Percentiles rank a stretch among this genome's conserved stretches.
Conservation (phyloP, 1,140 invertebrate species). For the Leguminivora glycinivorella region DNA sequence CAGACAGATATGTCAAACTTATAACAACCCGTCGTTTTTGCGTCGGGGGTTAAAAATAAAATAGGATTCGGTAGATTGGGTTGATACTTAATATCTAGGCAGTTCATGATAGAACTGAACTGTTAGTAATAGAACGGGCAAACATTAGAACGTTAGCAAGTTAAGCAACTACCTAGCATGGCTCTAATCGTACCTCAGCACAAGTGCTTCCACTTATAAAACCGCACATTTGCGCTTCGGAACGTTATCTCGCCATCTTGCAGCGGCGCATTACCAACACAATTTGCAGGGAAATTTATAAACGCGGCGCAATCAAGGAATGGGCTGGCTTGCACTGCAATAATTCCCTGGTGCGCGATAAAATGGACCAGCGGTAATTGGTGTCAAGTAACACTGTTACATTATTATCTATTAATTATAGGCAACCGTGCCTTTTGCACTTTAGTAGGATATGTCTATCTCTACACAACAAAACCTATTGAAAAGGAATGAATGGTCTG, state of each 20-base stretch:
- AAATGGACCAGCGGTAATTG: not conserved
- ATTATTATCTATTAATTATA: not conserved
- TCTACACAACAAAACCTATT: too few relatives aligned
- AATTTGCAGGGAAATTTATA: slow-evolving; percentile 26
- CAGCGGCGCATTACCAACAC: slow-evolving; percentile 23
- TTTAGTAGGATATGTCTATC: too few relatives aligned
- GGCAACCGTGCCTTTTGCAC: too few relatives aligned
- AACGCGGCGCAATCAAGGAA: slow-evolving; percentile 18
- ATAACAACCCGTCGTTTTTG: too few relatives aligned
- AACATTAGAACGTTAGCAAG: slow-evolving; percentile 3
- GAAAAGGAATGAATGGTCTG: too few relatives aligned
- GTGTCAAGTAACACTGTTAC: not conserved
- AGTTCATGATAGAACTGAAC: not conserved
- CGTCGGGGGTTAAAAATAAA: too few relatives aligned
- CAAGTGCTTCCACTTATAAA: slow-evolving; percentile 28
- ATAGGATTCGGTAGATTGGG: too few relatives aligned
- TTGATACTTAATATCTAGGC: not conserved
- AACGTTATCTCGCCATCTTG: slow-evolving; percentile 23
- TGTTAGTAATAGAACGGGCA: not conserved
- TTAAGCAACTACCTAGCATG: not conserved
- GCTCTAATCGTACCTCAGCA: slow-evolving; percentile 15
- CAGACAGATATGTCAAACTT: too few relatives aligned
- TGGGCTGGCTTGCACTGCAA: not conserved
- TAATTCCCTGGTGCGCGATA: not conserved
- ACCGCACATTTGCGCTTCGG: slow-evolving; percentile 22